A percentile compares a stretch with the other conserved stretches of the same genome.
Evolutionary conservation across 2,113 vertebrate genomes (phyloP).

Genomic region (Balaenoptera acutorostrata): DNA sequence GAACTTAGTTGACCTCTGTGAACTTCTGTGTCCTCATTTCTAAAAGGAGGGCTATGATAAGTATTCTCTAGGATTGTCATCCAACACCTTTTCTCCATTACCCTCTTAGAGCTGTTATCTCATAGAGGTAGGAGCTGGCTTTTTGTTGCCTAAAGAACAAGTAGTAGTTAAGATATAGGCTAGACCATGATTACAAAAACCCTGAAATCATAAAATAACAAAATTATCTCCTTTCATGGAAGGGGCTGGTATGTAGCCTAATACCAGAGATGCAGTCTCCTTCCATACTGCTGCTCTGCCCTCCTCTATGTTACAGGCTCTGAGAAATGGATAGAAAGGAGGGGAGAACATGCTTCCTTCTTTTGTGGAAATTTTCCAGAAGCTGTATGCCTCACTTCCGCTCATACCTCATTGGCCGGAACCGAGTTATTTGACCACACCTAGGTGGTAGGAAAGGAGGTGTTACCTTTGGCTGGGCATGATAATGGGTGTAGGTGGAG

Average conservation of each 20-base stretch:
- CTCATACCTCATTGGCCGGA: background rate
- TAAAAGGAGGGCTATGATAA: background rate
- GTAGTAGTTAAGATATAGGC: background rate
- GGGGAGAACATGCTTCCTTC: background rate
- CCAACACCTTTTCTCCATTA: background rate
- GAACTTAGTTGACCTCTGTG: background rate
- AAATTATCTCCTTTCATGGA: background rate
- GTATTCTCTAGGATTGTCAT: background rate
- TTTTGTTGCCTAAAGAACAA: background rate
- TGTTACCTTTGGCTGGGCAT: background rate
- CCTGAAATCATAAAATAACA: background rate
- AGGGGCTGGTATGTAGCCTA: background rate
- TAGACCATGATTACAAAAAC: background rate
- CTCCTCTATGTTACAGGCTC: background rate
- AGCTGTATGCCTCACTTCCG: background rate
- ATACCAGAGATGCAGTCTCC: background rate
- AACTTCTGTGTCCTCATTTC: background rate
- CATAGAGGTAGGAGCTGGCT: background rate
- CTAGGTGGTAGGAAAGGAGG: background rate
- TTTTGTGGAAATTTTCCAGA: background rate
- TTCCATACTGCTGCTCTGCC: background rate
- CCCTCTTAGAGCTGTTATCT: background rate
- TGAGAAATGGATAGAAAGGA: background rate
- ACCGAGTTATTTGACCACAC: background rate
- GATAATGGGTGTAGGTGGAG: background rate